Base-by-base conservation (phyloP, 2,888 invertebrate genomes). In the Capitulum mitella region DNA sequence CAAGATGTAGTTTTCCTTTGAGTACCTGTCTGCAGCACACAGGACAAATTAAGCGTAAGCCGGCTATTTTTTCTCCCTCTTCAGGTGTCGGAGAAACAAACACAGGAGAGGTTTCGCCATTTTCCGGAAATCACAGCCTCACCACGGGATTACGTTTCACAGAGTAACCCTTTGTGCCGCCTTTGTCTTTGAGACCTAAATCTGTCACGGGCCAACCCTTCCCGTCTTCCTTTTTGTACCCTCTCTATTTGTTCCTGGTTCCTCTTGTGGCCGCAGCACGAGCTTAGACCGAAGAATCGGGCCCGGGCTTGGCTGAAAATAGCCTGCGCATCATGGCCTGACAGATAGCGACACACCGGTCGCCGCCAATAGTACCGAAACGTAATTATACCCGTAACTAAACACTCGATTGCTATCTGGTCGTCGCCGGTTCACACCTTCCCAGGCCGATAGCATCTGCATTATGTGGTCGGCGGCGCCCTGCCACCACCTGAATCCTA, bases 151-250 rank as follows among this genome's bases (percentile, higher is more conserved):
- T 64, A 64, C 32, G 64, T 34, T 64, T 64, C 19, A 64, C 64
- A 64, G 29, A 29, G 12, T 34, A 19, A 5, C 34, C 19, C 70
- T 70, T 70, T 40, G 26, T 70, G 37, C 26, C 14, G 34, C 70
- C 70, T 70, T 70, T 70, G 70, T 70, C 70, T 70, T 70, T 70
- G 40, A 70, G 70, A 70, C 70, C 70, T 70, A 70, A 70, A 70
- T 70, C 70, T 70, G 70, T 70, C 70, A 70, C 22, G 70, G 37
- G 1, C 70, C 70, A 70, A 70, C 70, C 70, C 70, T 70, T 70
- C 70, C 70, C 40, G 37, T 40, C 40, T 37, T 70, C 37, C 40
- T 26, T 34, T 34, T 64, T 64, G 64, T 34, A 26, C 19, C 29
- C 8, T 26, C 12, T 0, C 70, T 70, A 70, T 70, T 70, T 70